Evolutionary conservation across 1,140 invertebrate genomes (phyloP), one percentile per base, ranked within the genome.

Genomic region (Drosophila pachea): DNA sequence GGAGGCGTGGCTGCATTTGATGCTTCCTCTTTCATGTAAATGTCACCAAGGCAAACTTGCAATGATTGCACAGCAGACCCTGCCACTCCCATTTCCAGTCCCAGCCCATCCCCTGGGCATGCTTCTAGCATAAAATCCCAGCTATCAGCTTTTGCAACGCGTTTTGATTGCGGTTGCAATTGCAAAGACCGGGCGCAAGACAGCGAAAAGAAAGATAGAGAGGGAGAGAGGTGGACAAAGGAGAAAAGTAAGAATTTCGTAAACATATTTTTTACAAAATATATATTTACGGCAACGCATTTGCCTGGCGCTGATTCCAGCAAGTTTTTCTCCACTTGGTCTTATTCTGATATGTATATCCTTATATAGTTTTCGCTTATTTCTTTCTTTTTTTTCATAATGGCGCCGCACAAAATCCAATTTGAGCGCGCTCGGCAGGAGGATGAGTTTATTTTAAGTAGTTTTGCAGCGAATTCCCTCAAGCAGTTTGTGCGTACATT

Each of bases 361-460:
- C 22, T 22, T 22, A 22, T 22, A 22, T 22, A 22, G 22, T 22
- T 22, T 22, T 22, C 22, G 22, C 22, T 22, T 22, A 22, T 22
- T 22, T 22, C 22, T 22, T 22, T 22, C 22, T 2, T 22, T 22
- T 22, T 22, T 22, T 22, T 22, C 22, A 29, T 55, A 48, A 54
- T 54, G 35, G 49, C 56, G 29, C 43, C 68, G 35, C 63, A 60
- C 59, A 62, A 65, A 78, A 83, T 78, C 79, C 79, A 84, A 83
- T 84, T 84, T 73, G 66, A 84, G 55, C n/a, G 45, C n/a, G 45
- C 12, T 33, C 12, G 22, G 62, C 40, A 50, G 36, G 45, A 71
- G 68, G 60, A 68, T 73, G 79, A 78, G 79, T 84, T 83, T 74
- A 83, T 83, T 84, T 83, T 83, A 83, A 83, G 79, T 83, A 83